Conservation (phyloP, 2,888 invertebrate genomes). For the Thysanoteuthis rhombus region DNA sequence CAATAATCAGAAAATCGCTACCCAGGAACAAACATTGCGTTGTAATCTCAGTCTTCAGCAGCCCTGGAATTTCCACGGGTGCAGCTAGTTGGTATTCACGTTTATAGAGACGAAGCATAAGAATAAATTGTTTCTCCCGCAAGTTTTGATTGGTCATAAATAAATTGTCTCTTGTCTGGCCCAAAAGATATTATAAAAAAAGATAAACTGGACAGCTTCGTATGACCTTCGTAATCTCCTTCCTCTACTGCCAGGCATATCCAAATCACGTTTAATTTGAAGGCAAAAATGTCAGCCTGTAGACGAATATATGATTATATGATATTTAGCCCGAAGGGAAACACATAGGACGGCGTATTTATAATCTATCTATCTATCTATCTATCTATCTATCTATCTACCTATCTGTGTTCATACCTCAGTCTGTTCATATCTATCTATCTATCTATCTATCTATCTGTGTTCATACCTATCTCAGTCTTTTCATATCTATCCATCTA, state of each 20-base stretch:
- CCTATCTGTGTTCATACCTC: no score
- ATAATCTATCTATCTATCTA: not conserved
- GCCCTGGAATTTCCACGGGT: no score
- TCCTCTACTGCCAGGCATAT: not conserved
- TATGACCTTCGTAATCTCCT: not conserved
- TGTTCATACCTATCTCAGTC: no score
- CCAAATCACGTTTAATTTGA: not conserved
- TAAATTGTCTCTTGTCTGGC: not conserved
- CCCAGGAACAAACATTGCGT: no score
- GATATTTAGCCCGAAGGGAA: not conserved
- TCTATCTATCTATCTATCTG: not conserved
- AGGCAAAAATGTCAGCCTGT: not conserved
- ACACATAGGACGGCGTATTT: not conserved
- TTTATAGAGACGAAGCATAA: no score
- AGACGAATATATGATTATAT: not conserved
- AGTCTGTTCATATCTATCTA: not conserved
- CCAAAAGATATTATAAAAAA: not conserved
- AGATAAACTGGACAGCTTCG: not conserved
- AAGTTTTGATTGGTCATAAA: not conserved
- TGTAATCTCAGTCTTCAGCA: no score
- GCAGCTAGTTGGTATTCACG: no score
- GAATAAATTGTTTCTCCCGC: not conserved
- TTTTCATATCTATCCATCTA: not conserved
- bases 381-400: not conserved
- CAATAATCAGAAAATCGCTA: no score